Conservation (phyloP, 2,797 vertebrate genomes). For the Rhincodon typus region DNA sequence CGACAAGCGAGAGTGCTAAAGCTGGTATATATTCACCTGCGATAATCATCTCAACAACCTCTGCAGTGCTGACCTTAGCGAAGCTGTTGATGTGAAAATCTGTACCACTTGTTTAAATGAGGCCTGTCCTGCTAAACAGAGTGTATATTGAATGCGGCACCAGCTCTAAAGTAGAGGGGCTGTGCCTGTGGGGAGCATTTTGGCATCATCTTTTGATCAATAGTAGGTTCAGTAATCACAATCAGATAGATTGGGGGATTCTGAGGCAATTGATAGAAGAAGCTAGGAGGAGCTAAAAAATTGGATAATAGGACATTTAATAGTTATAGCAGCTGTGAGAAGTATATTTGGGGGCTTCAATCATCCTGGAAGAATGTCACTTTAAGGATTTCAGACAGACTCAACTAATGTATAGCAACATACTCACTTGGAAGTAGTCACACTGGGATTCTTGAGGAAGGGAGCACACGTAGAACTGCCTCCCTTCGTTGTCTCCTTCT, state of each 20-base stretch:
- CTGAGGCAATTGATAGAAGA: neutral
- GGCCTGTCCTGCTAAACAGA: neutral
- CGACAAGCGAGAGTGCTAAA: neutral
- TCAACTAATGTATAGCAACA: neutral
- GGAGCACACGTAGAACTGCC: slow-evolving; percentile 78
- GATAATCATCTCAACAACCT: neutral
- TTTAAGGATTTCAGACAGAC: neutral
- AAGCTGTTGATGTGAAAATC: neutral
- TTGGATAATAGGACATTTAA: neutral
- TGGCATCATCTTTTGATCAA: neutral
- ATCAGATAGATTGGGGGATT: neutral
- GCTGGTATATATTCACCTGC: neutral
- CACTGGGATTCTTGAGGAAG: slow-evolving; percentile 68
- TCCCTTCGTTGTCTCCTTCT: slow-evolving; percentile 79
- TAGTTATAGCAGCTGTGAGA: neutral
- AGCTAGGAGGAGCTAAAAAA: neutral
- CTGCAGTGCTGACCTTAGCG: neutral
- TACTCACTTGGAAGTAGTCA: slow-evolving; percentile 77
- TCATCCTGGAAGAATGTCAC: neutral
- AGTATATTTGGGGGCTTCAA: neutral
- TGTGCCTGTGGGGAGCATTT: neutral
- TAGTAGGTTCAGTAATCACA: neutral
- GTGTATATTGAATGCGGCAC: neutral
- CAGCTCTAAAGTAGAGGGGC: neutral
- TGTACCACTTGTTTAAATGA: neutral